A percentile compares a stretch with the other conserved stretches of the same genome.
Evolutionary conservation across 2,113 vertebrate species (phyloP).

Genomic region (Upupa epops): DNA sequence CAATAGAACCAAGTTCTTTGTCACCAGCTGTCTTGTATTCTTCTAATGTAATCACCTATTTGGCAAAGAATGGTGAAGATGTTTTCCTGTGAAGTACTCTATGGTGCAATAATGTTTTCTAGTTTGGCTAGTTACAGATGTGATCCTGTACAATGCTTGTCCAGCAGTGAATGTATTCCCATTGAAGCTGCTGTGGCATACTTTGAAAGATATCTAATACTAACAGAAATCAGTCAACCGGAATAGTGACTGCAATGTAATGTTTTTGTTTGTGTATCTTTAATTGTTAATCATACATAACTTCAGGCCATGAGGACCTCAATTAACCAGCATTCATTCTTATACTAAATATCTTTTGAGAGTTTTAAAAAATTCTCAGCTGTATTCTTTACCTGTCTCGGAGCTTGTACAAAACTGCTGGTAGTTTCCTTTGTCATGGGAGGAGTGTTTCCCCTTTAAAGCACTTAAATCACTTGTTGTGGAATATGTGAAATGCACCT

Average conservation of each 20-base stretch:
- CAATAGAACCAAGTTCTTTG: background rate
- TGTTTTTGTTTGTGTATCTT: fast-evolving
- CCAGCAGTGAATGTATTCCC: background rate
- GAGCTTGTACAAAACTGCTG: background rate
- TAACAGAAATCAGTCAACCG: background rate
- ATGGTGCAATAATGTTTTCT: background rate
- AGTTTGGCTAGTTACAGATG: background rate
- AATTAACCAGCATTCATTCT: background rate
- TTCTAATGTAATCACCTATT: background rate
- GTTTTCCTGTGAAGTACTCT: background rate
- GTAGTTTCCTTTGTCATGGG: background rate
- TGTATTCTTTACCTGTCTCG: background rate
- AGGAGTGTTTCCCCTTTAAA: too few species aligned
- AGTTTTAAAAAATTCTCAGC: background rate
- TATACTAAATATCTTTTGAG: background rate
- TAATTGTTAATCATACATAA: background rate
- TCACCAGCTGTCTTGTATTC: background rate
- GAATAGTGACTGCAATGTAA: background rate
- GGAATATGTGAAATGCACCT: too few species aligned
- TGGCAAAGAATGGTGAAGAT: background rate
- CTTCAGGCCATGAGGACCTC: background rate
- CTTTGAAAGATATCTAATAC: background rate
- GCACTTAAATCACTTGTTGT: too few species aligned
- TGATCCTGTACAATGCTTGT: background rate
- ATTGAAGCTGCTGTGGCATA: background rate